Conservation (phyloP, 1,140 invertebrate genomes). For the Drosophila neocordata region DNA sequence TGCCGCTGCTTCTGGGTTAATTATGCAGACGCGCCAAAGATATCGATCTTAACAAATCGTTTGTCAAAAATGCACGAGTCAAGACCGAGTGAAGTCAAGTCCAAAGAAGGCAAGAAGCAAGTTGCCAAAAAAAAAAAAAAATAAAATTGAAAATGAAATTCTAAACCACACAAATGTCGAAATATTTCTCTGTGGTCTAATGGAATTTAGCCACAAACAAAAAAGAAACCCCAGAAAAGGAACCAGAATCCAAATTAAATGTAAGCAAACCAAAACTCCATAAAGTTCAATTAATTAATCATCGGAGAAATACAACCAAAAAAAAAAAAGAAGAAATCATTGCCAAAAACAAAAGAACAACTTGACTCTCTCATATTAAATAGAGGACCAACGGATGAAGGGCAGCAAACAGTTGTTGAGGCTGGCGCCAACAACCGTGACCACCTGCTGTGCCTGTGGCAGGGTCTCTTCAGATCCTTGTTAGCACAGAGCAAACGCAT, state of each 20-base stretch:
- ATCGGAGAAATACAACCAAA: conserved; percentile 26
- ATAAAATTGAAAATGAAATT: conserved; percentile 73
- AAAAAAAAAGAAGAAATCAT: conserved; percentile 58
- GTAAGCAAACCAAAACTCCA: conserved; percentile 64
- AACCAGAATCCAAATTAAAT: conserved; percentile 69
- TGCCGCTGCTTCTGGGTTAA: conserved; percentile 38
- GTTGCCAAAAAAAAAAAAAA: conserved; percentile 1
- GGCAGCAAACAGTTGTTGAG: conserved; percentile 41
- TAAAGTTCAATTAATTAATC: conserved; percentile 76
- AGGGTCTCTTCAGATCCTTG: conserved; percentile 61
- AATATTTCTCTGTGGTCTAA: conserved; percentile 69
- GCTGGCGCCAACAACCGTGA: conserved; percentile 73
- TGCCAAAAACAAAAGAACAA: conserved; percentile 61
- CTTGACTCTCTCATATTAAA: not conserved
- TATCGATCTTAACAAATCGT: conserved; percentile 80
- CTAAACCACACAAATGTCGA: conserved; percentile 78
- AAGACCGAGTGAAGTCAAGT: conserved; percentile 18
- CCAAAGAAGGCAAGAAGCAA: conserved; percentile 27
- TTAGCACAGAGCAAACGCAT: conserved; percentile 62
- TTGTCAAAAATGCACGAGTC: conserved; percentile 65
- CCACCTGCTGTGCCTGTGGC: conserved; percentile 76
- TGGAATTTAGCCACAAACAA: conserved; percentile 57
- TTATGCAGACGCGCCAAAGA: conserved; percentile 78
- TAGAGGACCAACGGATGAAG: not conserved
- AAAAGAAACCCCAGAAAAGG: conserved; percentile 27